These are phyloP conservation scores for Lagria hirta DNA, from an alignment of 2,888 invertebrate species.

Conservation along the genomic window DNA sequence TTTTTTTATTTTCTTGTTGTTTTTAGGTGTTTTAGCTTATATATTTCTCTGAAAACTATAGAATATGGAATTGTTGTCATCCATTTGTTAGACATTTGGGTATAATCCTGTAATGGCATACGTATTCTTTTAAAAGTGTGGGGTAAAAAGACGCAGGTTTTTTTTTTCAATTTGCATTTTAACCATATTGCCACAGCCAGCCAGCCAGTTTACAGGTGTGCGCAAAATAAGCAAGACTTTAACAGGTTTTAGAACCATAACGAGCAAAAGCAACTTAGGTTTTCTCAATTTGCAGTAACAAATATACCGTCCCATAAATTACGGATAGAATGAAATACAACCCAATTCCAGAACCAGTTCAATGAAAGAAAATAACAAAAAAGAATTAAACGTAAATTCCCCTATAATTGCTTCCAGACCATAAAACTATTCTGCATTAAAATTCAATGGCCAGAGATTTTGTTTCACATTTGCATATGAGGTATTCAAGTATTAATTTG, in stretches of 20 bases:
- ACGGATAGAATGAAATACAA: conserved; percentile 20
- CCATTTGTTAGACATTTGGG: no score
- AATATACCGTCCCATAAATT: conserved; percentile 21
- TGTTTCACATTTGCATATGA: conserved; percentile 19
- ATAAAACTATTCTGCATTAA: conserved; percentile 20
- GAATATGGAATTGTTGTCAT: no score
- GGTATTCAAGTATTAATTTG: conserved; percentile 13
- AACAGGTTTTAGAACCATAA: conserved; percentile 9
- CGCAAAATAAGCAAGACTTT: conserved; percentile 15
- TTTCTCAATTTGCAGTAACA: conserved; percentile 23
- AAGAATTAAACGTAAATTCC: conserved; percentile 20
- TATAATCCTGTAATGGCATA: no score
- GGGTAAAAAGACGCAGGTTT: no score
- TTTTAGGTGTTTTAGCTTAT: no score
- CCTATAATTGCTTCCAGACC: conserved; percentile 21
- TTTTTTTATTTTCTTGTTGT: no score
- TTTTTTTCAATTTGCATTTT: no score
- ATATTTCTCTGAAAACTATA: no score
- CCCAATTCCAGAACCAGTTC: conserved; percentile 22
- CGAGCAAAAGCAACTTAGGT: no score
- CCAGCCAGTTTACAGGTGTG: no score
- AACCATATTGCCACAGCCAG: no score
- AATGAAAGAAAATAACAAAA: conserved; percentile 8
- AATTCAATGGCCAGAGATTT: conserved; percentile 22
- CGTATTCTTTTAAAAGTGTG: no score